These are phyloP conservation scores for Trachelipus rathkii DNA, from an alignment of 1,140 invertebrate genomes.

Conservation along the genomic window DNA sequence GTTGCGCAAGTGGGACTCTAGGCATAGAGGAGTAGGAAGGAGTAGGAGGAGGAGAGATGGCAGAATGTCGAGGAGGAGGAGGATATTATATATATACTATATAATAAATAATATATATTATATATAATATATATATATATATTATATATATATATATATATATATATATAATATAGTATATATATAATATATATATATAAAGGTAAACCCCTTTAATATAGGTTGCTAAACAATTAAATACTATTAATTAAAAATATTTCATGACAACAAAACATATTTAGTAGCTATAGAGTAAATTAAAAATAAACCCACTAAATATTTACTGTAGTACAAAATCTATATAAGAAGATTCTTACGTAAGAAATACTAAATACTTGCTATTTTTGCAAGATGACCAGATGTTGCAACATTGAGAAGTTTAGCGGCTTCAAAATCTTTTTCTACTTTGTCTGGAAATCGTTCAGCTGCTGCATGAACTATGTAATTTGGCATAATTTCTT, in stretches of 20 bases:
- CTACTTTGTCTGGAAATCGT: constrained; percentile 56
- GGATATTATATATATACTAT: too few relatives aligned
- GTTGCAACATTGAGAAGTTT: constrained; percentile 53
- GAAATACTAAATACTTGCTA: constrained; percentile 50
- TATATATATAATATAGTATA: not conserved
- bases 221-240: not conserved
- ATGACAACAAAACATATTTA: not conserved
- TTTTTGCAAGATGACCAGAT: constrained; percentile 51
- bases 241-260: too few relatives aligned
- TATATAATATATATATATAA: constrained; percentile 14
- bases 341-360: constrained; percentile 13
- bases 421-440: constrained; percentile 52
- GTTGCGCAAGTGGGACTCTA: too few relatives aligned
- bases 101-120: not conserved
- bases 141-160: too few relatives aligned
- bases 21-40: too few relatives aligned
- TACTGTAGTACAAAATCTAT: constrained; percentile 6
- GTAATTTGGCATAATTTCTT: constrained; percentile 52
- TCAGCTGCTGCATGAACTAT: constrained; percentile 59
- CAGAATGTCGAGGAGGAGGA: too few relatives aligned
- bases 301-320: not conserved
- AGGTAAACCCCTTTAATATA: too few relatives aligned
- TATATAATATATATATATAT: not conserved
- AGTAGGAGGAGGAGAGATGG: too few relatives aligned
- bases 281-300: not conserved